Evolutionary conservation across 2,113 vertebrate genomes (phyloP).

Genomic region (Antechinus flavipes): DNA sequence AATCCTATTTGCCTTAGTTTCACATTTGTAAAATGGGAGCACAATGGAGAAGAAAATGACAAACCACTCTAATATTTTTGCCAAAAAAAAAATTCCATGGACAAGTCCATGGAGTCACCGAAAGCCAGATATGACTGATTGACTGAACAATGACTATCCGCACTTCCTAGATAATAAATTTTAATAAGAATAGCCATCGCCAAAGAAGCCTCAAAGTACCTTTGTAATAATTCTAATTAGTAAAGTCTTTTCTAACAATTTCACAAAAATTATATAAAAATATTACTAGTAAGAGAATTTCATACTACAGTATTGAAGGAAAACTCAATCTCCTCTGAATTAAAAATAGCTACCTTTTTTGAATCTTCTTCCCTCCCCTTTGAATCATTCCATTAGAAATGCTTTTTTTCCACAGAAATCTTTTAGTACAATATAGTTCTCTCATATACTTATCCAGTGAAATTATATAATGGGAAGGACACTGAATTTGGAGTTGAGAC

Average conservation of each 20-base stretch:
- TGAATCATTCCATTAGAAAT: not conserved
- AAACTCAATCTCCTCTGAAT: constrained; percentile 48
- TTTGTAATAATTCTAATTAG: not conserved
- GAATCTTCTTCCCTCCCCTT: not conserved
- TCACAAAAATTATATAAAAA: constrained; percentile 24
- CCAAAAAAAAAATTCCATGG: not conserved
- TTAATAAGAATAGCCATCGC: not conserved
- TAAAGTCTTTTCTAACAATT: constrained; percentile 8
- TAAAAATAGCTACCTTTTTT: not conserved
- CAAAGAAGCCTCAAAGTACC: not conserved
- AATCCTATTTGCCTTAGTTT: not conserved
- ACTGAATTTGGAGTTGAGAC: not conserved
- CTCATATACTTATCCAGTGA: not conserved
- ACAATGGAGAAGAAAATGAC: not conserved
- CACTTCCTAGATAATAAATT: not conserved
- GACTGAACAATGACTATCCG: not conserved
- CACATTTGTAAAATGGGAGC: not conserved
- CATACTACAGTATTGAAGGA: constrained; percentile 29
- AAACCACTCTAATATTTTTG: not conserved
- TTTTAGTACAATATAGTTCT: not conserved
- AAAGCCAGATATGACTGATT: not conserved
- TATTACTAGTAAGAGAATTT: not conserved
- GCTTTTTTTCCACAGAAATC: not conserved
- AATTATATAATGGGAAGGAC: not conserved
- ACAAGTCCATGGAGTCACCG: not conserved